Evolutionary conservation across 2,113 vertebrate genomes (phyloP).

Genomic region (Delphinapterus leucas): DNA sequence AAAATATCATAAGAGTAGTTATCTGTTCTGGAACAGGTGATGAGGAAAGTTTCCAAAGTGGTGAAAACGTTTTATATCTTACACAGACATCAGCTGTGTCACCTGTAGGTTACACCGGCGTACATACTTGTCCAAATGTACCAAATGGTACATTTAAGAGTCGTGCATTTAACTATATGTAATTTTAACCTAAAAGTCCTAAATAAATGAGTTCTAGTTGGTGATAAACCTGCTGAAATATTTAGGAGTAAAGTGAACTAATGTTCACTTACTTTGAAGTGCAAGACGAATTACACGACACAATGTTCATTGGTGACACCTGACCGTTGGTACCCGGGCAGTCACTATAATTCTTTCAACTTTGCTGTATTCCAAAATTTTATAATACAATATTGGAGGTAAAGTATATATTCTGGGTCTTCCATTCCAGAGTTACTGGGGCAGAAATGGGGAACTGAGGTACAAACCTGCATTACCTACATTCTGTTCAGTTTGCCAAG

Average conservation of each 20-base stretch:
- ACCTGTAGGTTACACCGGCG: not conserved
- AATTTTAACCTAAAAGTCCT: not conserved
- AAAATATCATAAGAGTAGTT: not conserved
- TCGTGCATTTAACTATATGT: not conserved
- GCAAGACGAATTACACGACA: not conserved
- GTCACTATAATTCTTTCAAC: not conserved
- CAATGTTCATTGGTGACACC: not conserved
- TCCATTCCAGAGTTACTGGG: not conserved
- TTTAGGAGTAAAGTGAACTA: not conserved
- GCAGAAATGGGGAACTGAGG: not conserved
- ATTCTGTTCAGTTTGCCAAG: not conserved
- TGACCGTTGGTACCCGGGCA: too few species aligned
- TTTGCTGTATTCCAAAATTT: not conserved
- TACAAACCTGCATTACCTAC: not conserved
- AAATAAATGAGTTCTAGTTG: not conserved
- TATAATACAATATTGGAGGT: not conserved
- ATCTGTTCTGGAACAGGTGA: not conserved
- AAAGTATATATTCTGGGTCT: not conserved
- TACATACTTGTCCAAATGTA: not conserved
- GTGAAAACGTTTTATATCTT: not conserved
- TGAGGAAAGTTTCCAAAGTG: not conserved
- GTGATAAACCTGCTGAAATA: not conserved
- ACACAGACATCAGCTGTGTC: too few species aligned
- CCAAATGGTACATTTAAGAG: not conserved
- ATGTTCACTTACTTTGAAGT: not conserved